These are phyloP conservation scores for Heliconius hermathena DNA, from an alignment of 1,140 invertebrate genomes.

Conservation along the genomic window DNA sequence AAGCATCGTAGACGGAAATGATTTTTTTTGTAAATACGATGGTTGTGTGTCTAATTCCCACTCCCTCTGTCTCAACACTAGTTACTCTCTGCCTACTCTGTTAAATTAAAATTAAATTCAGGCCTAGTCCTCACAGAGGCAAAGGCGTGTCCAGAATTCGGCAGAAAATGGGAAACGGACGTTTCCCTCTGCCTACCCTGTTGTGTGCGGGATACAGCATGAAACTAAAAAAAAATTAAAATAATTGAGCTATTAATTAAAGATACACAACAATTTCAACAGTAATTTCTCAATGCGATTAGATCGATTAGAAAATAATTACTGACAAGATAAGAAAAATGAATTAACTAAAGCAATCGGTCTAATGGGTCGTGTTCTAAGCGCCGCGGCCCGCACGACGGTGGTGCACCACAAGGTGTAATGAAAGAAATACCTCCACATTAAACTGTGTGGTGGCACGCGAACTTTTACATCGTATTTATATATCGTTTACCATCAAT, in stretches of 20 bases:
- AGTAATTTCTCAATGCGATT: neutral
- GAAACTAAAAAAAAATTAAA: neutral
- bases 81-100: no score
- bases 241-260: neutral
- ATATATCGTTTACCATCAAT: constrained; percentile 4
- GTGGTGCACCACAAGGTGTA: neutral
- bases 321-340: neutral
- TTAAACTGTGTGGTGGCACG: neutral
- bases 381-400: no score
- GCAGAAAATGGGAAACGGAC: no score
- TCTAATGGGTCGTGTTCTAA: neutral
- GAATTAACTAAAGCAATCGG: constrained; percentile 11
- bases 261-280: neutral
- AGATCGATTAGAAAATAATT: constrained; percentile 6
- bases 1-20: no score
- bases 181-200: neutral
- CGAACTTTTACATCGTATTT: neutral
- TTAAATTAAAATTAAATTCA: no score
- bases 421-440: constrained; percentile 22
- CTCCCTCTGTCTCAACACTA: no score
- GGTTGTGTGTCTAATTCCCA: no score
- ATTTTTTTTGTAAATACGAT: no score
- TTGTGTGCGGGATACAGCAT: neutral
- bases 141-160: no score
- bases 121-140: no score